Conservation (phyloP, 2,888 invertebrate genomes). For the Sthenelais limicola region DNA sequence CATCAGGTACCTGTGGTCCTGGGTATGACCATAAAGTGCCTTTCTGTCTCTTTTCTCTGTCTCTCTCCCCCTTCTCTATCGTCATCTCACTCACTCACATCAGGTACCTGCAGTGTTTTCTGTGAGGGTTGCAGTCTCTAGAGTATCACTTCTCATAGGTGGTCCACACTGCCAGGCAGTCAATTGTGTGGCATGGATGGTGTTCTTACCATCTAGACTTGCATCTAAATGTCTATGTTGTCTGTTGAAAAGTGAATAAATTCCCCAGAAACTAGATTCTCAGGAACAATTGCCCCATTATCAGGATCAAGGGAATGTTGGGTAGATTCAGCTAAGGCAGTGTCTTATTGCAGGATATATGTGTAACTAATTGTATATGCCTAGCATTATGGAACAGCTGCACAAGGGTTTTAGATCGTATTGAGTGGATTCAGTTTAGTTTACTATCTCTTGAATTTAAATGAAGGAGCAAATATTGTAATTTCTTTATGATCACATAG, state of each 20-base stretch:
- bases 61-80: no score
- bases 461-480: no score
- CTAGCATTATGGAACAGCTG: slow-evolving; percentile 11
- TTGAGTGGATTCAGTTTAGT: no score
- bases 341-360: not conserved
- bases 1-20: no score
- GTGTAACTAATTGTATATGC: not conserved
- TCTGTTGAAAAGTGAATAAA: slow-evolving; percentile 23
- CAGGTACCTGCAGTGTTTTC: no score
- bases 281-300: slow-evolving; percentile 10
- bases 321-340: not conserved
- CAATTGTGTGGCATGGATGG: slow-evolving; percentile 18
- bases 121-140: not conserved
- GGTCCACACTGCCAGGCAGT: slow-evolving; percentile 5
- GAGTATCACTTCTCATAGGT: not conserved
- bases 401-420: not conserved
- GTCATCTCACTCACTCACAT: no score
- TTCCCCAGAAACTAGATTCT: not conserved
- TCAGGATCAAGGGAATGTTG: not conserved
- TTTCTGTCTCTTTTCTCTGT: no score
- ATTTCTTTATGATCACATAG: no score
- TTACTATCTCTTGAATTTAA: no score
- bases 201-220: slow-evolving; percentile 20
- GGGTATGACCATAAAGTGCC: no score
- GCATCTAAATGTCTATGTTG: slow-evolving; percentile 26